A percentile compares a stretch with the other conserved stretches of the same genome.
phyloP scores from a whole-genome alignment of 1,140 invertebrate species.

The Hycleus cichorii region DNA sequence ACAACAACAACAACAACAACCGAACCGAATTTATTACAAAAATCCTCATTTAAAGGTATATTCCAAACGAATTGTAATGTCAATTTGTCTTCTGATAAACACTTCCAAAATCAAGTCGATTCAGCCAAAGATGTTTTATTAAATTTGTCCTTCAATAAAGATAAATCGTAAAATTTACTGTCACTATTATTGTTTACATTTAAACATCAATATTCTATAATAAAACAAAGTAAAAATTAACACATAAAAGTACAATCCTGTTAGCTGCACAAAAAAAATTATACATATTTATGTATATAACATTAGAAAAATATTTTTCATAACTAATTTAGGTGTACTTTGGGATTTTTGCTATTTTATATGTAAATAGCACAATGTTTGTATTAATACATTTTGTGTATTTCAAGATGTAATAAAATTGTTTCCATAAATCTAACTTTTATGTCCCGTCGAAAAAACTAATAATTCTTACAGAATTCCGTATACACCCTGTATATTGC shows the following conservation, averaged over 20 bases:
- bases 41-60: constrained; percentile 31
- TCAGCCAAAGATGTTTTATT: constrained; percentile 36
- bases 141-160: constrained; percentile 35
- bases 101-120: constrained; percentile 32
- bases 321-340: constrained; percentile 22
- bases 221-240: background rate
- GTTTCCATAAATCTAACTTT: constrained; percentile 4
- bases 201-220: background rate
- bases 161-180: constrained; percentile 28
- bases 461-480: background rate
- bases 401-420: constrained; percentile 8
- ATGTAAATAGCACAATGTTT: constrained; percentile 17
- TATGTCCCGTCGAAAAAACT: background rate
- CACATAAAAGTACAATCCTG: constrained; percentile 23
- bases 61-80: constrained; percentile 22
- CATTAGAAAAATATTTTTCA: constrained; percentile 31
- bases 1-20: constrained; percentile 16
- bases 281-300: constrained; percentile 15
- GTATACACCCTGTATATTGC: background rate
- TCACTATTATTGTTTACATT: background rate
- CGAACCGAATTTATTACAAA: constrained; percentile 1
- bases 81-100: constrained; percentile 22
- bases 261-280: constrained; percentile 24
- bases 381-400: constrained; percentile 13
- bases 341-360: constrained; percentile 18